These are phyloP conservation scores for Pogonomyrmex barbatus DNA, from an alignment of 1,140 invertebrate species.

Conservation along the genomic window DNA sequence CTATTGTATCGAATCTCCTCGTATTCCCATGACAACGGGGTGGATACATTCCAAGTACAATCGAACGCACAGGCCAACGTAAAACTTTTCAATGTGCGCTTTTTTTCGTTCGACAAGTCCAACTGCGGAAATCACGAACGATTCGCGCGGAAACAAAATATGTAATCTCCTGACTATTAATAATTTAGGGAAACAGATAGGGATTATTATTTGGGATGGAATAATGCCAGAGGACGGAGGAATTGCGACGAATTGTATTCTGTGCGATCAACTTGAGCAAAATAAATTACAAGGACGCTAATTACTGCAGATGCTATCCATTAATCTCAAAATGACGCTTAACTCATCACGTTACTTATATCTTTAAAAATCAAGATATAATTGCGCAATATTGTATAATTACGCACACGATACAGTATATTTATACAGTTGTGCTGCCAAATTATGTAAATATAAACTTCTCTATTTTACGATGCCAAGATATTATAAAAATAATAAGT, in stretches of 20 bases:
- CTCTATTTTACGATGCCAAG: neutral
- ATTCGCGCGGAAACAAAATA: neutral
- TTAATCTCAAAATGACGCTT: neutral
- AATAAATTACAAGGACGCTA: neutral
- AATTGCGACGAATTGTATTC: conserved; percentile 16
- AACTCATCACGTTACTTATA: neutral
- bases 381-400: neutral
- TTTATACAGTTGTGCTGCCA: neutral
- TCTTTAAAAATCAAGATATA: neutral
- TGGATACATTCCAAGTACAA: conserved; percentile 66
- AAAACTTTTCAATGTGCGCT: neutral
- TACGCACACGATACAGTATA: neutral
- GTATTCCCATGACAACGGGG: conserved; percentile 75
- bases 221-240: neutral
- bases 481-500: conserved; percentile 3
- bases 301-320: conserved; percentile 1
- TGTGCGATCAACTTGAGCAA: neutral
- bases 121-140: neutral
- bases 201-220: conserved; percentile 35
- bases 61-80: conserved; percentile 67
- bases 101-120: neutral
- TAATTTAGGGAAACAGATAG: conserved; percentile 15
- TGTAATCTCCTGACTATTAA: conserved; percentile 18
- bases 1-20: conserved; percentile 71
- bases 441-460: neutral